Evolutionary conservation across 2,888 invertebrate genomes (phyloP), one percentile per base, ranked within the genome.

Genomic region (Leptinotarsa peninsularis): DNA sequence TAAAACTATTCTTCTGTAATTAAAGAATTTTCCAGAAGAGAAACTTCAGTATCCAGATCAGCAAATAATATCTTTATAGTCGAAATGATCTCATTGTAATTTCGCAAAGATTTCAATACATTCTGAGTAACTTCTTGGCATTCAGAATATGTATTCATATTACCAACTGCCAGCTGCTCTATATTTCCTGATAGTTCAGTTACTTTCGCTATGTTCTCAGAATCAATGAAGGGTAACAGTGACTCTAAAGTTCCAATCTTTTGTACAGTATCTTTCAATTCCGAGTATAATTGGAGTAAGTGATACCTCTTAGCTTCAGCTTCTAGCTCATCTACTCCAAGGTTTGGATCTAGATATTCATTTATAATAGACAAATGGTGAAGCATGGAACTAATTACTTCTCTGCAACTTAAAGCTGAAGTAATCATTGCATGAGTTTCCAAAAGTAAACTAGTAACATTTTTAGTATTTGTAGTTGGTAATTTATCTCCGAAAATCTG

Each of bases 381-480:
- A 63, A 90, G 84, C 58, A 90, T 86, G 0, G 85, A 83, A 66
- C 88, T 89, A 21, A 89, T 86, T 21, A 89, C 88, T 77, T 91
- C 90, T 60, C 90, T 87, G 71, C 90, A 90, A 75, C 89, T 90
- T 21, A 90, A 79, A 2, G 90, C 90, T 10, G 90, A 89, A 4
- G 88, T 87, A 49, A 90, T 89, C 82, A 90, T 86, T 1, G 89
- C 89, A 79, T 90, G 89, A 1, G 88, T 88, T 82, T 89, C 88
- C 18, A 89, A 56, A 14, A 91, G 85, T 74, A 87, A 86, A 76
- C 90, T 90, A 1, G 89, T 84, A 15, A 90, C 84, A n/a, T 86
- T 82, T 77, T 80, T 86, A 23, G 84, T 84, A 67, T 84, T 80
- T 18, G 81, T 82, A 58, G 83, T 80, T 17, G 83, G 78, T 21